These are phyloP conservation scores for Nowickia ferox DNA, from an alignment of 2,888 invertebrate species.

Conservation along the genomic window DNA sequence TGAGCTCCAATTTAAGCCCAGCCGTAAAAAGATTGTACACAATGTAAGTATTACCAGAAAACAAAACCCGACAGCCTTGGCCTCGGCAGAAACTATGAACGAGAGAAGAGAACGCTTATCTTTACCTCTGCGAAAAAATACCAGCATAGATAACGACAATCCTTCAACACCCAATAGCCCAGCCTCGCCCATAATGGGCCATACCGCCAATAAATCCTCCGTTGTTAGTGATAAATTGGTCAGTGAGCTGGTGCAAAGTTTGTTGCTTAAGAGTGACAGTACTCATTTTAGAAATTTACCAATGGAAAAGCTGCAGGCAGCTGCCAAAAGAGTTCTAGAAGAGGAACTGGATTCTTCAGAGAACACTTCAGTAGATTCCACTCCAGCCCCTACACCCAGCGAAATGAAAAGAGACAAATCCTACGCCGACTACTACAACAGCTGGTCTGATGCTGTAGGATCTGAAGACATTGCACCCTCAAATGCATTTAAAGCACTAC, in stretches of 20 bases:
- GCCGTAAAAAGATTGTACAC: constrained; percentile 82
- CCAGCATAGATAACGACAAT: constrained; percentile 84
- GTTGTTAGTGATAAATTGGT: constrained; percentile 85
- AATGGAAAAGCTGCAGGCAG: constrained; percentile 85
- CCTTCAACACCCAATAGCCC: constrained; percentile 85
- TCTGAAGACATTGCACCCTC: constrained; percentile 85
- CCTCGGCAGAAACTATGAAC: constrained; percentile 82
- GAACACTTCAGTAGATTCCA: constrained; percentile 83
- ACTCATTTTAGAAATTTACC: constrained; percentile 84
- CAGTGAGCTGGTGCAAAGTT: constrained; percentile 85
- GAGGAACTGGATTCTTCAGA: constrained; percentile 85
- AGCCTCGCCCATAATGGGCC: constrained; percentile 81
- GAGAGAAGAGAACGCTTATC: constrained; percentile 84
- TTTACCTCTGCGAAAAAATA: constrained; percentile 83
- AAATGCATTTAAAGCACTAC: constrained; percentile 85
- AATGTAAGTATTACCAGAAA: constrained; percentile 83
- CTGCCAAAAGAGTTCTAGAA: constrained; percentile 85
- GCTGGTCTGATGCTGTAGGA: constrained; percentile 83
- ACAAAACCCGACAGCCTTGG: constrained; percentile 80
- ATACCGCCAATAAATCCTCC: constrained; percentile 83
- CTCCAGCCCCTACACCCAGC: constrained; percentile 83
- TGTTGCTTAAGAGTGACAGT: constrained; percentile 85
- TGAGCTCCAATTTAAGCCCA: constrained; percentile 79
- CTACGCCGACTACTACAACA: constrained; percentile 85
- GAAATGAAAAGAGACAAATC: constrained; percentile 83